Evolutionary conservation across 2,113 vertebrate genomes (phyloP).

Genomic region (Herpailurus yagouaroundi): DNA sequence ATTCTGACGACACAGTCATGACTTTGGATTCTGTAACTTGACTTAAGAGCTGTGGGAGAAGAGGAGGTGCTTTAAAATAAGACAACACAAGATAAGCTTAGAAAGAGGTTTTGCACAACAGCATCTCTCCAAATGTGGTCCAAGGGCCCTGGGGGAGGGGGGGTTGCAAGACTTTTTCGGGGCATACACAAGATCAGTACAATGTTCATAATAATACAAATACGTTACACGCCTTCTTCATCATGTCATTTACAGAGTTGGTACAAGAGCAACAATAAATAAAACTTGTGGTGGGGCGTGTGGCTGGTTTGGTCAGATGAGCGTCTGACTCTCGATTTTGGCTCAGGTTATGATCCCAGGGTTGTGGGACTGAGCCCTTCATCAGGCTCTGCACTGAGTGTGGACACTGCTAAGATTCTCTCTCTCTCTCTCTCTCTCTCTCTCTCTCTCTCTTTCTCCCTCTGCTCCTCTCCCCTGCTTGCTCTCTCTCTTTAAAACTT

Average conservation of each 20-base stretch:
- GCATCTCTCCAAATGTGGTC: neutral
- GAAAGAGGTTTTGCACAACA: neutral
- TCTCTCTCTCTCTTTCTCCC: no score
- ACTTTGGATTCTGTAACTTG: constrained; percentile 30
- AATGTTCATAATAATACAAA: neutral
- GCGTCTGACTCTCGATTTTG: no score
- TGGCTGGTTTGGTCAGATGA: no score
- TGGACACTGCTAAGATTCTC: no score
- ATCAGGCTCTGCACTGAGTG: no score
- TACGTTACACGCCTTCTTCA: neutral
- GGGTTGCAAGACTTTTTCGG: neutral
- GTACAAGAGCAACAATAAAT: neutral
- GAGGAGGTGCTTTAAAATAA: constrained; percentile 42
- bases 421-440: no score
- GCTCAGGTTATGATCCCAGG: no score
- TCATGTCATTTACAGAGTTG: neutral
- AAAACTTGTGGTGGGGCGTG: neutral
- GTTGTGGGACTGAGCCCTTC: no score
- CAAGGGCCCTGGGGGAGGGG: no score
- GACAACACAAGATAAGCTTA: constrained; percentile 7
- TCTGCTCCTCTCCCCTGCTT: no score
- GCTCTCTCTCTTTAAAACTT: no score
- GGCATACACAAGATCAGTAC: neutral
- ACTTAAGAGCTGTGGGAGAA: constrained; percentile 27
- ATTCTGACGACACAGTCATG: neutral